Evolutionary conservation across 2,113 vertebrate species (phyloP), one percentile per base, ranked within the genome.

Genomic region (Antechinus stuartii): DNA sequence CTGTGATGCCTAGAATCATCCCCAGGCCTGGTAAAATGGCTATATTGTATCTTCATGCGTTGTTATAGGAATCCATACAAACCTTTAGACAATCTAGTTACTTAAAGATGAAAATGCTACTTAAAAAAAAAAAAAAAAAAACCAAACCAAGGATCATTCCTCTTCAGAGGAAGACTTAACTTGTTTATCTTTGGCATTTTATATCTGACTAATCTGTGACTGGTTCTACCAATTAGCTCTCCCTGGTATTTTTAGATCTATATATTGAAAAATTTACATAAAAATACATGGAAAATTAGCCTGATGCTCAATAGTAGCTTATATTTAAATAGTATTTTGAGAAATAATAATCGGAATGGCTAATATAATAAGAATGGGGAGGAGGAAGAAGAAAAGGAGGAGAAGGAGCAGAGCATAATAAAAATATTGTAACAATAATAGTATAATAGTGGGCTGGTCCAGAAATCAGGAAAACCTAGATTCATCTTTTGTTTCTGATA

Each of bases 91-190:
- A 95, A 50, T 94, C 50, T 95, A 42, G 53, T 92, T 92, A 93
- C 92, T 95, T 95, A 95, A 95, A 96, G 55, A 94, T 97, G 94
- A 95, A 96, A 96, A 96, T 91, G 54, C 92, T 91, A 91, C 56
- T 56, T 93, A 90, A 49, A 49, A 49, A 49, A 49, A 49, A 49
- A 6, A 6, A 49, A 49, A 49, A 49, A 2, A 49, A 3, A 2
- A 49, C 2, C 47, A 24, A 55, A 42, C n/a, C 16, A 4, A 84
- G n/a, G n/a, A n/a, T 42, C 68, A 42, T 84, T 42, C n/a, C 19
- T 42, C 68, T 42, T 22, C 68, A n/a, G 19, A 84, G 68, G 19
- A 35, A 84, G n/a, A 84, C 22, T 22, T 84, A 30, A 35, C 3
- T 68, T 35, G 61, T 68, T 84, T 23, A 84, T 84, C 1, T 84